Evolutionary conservation across 2,888 invertebrate species (phyloP), one percentile per base, ranked within the genome.

Genomic region (Drosophila rubida): DNA sequence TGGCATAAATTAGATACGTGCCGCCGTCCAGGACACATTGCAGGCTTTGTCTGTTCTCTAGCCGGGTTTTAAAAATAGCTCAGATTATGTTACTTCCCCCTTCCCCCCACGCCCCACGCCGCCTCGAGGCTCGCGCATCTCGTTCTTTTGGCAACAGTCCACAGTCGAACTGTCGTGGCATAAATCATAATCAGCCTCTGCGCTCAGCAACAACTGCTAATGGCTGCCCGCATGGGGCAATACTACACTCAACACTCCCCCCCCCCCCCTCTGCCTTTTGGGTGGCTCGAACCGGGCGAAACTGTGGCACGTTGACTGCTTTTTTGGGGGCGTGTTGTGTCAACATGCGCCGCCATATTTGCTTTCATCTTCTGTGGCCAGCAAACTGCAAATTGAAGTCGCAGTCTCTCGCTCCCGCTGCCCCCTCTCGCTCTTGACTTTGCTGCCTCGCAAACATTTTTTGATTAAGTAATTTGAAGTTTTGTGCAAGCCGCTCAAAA

Each of bases 1-100:
- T 82, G 68, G 81, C 81, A 84, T 84, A 82, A 82, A 82, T 82
- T 84, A 82, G 81, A 82, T 84, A 82, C 82, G 82, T 82, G 82
- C 79, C 69, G 59, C 58, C 68, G 61, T 64, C 60, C 74, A 76
- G 60, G 54, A 69, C 74, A 72, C 61, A 60, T 71, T 70, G 61
- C 66, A 45, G 41, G 64, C 69, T 23, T 49, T 61, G 45, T 54
- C 37, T 58, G 51, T 16, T 48, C 39, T 50, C 45, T 55, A 45
- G 23, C 42, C 30, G 48, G 54, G 16, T 46, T 75, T 75, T 75
- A 75, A 75, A 75, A 75, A 73, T 69, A 54, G 65, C 72, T 55
- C 49, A 50, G 75, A 69, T 75, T 62, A 75, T 60, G 68, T 53
- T 57, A 41, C 46, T 44, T 30, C 46, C 19, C 19, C 19, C 6